Base-by-base conservation (phyloP, 64 coral and sea anemone genomes). In the Trachythela sp. region DNA sequence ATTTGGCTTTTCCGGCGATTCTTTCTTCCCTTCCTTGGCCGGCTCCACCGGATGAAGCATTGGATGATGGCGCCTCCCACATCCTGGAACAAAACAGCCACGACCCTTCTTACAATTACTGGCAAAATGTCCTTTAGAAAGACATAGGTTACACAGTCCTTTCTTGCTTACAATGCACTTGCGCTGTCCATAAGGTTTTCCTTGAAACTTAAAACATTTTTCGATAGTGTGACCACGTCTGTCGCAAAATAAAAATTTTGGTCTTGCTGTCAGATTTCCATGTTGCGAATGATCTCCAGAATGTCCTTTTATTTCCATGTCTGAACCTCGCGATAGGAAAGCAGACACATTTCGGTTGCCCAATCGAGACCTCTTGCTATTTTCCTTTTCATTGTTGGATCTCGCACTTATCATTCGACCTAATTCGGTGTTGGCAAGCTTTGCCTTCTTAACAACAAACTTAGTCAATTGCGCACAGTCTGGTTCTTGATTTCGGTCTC, bases 11-110 rank as follows among this genome's bases (percentile, higher is more conserved):
- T 32, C 30, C 24, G 8, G 8, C 24, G 8, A 6, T 9, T n/a
- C 24, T 32, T 70, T n/a, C 30, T 32, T 32, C 8, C 8, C 18
- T 70, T 70, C 64, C n/a, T n/a, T n/a, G n/a, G n/a, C n/a, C n/a
- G n/a, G n/a, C n/a, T n/a, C n/a, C 36, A 38, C 71, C 4, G 71
- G 71, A 18, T 77, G 71, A 77, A 77, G 71, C 71, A 77, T 35
- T 38, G 71, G 71, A 18, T 77, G 71, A 77, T 77, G 71, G 1
- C 71, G 71, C 17, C 29, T 77, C 29, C 71, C 71, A 18, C 71
- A 77, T 4, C n/a, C 71, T 3, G 71, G 71, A n/a, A 77, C 32
- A 9, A 77, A 36, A 35, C 71, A 77, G 3, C 71, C 32, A 27
- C 17, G 71, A 77, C 2, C 17, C 32, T 27, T 77, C 4, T 35